A percentile compares a stretch with the other conserved stretches of the same genome.
These are phyloP conservation scores for Andrena marginata DNA, from an alignment of 2,888 invertebrate species.

Conservation along the genomic window DNA sequence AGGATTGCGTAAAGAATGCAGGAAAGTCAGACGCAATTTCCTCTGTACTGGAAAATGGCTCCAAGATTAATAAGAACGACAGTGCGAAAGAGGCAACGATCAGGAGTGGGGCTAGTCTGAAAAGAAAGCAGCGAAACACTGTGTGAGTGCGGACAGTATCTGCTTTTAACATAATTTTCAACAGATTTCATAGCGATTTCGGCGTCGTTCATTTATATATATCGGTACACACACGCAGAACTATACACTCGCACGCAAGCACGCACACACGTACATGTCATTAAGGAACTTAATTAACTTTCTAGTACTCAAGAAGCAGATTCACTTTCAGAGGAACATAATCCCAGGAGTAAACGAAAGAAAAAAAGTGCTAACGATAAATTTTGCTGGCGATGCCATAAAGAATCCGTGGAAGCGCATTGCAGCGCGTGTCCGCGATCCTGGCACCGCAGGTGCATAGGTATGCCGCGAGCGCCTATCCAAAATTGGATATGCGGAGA, in stretches of 20 bases:
- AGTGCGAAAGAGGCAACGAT: constrained; percentile 32
- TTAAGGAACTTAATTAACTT: constrained; percentile 16
- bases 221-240: too few species aligned
- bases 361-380: constrained; percentile 78
- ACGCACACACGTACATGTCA: background rate
- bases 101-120: constrained; percentile 62
- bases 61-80: constrained; percentile 33
- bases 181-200: background rate
- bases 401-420: constrained; percentile 87
- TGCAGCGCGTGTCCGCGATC: constrained; percentile 95
- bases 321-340: constrained; percentile 45
- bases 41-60: constrained; percentile 18
- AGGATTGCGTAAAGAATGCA: constrained; percentile 19
- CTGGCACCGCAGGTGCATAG: constrained; percentile 93
- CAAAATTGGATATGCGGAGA: constrained; percentile 95
- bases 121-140: constrained; percentile 75
- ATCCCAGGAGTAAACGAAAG: constrained; percentile 65
- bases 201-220: background rate
- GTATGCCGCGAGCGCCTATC: constrained; percentile 85
- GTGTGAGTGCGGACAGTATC: constrained; percentile 66
- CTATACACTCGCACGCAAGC: background rate
- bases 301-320: constrained; percentile 57
- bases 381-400: constrained; percentile 97
- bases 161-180: background rate
- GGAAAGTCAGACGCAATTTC: background rate